Base-by-base conservation (phyloP, 2,113 vertebrate genomes). In the Plecotus auritus region DNA sequence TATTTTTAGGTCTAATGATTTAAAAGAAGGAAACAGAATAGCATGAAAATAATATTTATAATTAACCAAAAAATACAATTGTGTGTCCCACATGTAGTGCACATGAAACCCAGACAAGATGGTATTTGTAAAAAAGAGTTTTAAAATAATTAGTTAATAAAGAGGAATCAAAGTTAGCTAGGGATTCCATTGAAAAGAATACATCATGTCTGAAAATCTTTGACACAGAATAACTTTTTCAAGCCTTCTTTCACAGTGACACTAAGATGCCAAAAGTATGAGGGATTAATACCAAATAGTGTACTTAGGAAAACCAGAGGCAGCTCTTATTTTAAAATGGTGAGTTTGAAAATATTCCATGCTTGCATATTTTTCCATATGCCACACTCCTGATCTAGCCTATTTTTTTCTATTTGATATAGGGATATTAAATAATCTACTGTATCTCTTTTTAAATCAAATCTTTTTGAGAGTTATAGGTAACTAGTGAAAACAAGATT, bases 401-500 rank as follows among this genome's bases (percentile, higher is more conserved):
- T 94, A 26, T 78, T 84, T 93, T n/a, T 88, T 94, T 96, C 93
- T 82, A 95, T 97, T 90, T 97, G 88, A 95, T 96, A 91, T 37
- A 85, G 42, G 69, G 88, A 93, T 92, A 97, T 90, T 95, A 98
- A 96, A 97, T 96, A 96, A 91, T 95, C 94, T 97, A 90, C 73
- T 95, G 74, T 96, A 93, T 95, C 91, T 93, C 96, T 89, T 90
- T 70, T 87, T 82, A 83, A 96, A 97, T 95, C 96, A 96, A 98
- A 95, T 94, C 97, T 97, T 97, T 97, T 97, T 95, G 97, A 97
- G 96, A 97, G 93, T 95, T 96, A 93, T 93, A 95, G 96, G 95
- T 97, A 97, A 97, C 95, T 94, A 96, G 96, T 37, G 22, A 97
- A 97, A 97, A 97, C 96, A 96, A 96, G 97, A 97, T 98, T 97